phyloP scores from a whole-genome alignment of 2,888 invertebrate species.

The Chaitophorus viminalis region DNA sequence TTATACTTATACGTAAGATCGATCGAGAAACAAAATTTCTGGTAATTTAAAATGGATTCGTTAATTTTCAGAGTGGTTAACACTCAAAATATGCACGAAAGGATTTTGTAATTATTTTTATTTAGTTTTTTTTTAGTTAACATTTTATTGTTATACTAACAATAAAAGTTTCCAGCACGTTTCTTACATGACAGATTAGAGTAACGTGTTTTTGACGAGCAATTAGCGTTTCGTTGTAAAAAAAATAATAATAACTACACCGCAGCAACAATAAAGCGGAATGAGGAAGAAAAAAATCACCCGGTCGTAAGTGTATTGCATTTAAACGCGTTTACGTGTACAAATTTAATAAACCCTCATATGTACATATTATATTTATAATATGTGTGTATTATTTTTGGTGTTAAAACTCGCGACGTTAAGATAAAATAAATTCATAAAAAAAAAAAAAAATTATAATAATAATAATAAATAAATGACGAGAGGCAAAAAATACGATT shows the following conservation, averaged over 20 bases:
- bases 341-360: slow-evolving; percentile 27
- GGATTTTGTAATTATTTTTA: neutral
- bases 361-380: neutral
- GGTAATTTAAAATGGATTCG: neutral
- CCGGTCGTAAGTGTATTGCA: slow-evolving; percentile 9
- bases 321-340: slow-evolving; percentile 43
- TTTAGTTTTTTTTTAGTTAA: neutral
- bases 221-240: neutral
- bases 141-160: neutral
- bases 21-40: neutral
- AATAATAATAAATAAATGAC: too few species aligned
- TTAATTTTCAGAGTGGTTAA: neutral
- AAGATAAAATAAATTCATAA: neutral
- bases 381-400: slow-evolving; percentile 33
- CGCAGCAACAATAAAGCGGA: neutral
- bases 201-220: slow-evolving; percentile 26
- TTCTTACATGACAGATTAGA: neutral
- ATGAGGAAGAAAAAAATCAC: neutral
- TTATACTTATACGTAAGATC: too few species aligned
- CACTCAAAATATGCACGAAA: neutral
- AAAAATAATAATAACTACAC: neutral
- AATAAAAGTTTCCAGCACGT: neutral
- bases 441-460: neutral
- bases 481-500: neutral
- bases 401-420: neutral